phyloP scores from a whole-genome alignment of 2,888 invertebrate genomes.

The Craniophora ligustri region DNA sequence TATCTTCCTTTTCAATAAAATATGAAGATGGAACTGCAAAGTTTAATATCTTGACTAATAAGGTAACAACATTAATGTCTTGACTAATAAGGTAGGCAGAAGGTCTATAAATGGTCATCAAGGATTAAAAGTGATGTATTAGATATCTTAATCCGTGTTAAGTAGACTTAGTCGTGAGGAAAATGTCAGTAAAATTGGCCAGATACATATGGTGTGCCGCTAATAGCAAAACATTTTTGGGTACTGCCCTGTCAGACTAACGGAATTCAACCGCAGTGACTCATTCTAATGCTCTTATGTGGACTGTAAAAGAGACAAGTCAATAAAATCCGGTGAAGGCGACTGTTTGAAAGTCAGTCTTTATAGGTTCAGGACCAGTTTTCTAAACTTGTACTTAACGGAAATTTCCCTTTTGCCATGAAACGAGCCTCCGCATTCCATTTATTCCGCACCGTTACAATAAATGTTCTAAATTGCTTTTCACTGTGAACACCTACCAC shows the following conservation, averaged over 20 bases:
- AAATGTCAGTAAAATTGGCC: constrained; percentile 57
- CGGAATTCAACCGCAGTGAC: constrained; percentile 13
- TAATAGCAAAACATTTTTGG: constrained; percentile 52
- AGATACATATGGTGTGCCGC: constrained; percentile 60
- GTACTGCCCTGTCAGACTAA: constrained; percentile 29
- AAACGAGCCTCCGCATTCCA: constrained; percentile 21
- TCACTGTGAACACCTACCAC: constrained; percentile 11
- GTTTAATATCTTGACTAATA: neutral
- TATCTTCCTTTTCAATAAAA: neutral
- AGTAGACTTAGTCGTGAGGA: constrained; percentile 55
- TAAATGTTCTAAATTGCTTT: constrained; percentile 18
- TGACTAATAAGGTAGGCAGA: neutral
- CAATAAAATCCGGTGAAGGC: constrained; percentile 4
- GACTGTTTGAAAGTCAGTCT: neutral
- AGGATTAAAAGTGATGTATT: too few species aligned
- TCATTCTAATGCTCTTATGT: constrained; percentile 15
- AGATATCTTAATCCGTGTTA: too few species aligned
- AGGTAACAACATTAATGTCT: neutral
- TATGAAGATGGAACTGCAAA: too few species aligned
- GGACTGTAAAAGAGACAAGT: constrained; percentile 5
- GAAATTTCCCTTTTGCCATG: constrained; percentile 18
- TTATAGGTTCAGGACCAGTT: neutral
- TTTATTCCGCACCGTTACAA: constrained; percentile 9
- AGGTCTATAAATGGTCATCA: neutral
- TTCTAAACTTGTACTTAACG: constrained; percentile 9